Evolutionary conservation across 2,888 invertebrate genomes (phyloP), one percentile per base, ranked within the genome.

Genomic region (Heliconius aoede): DNA sequence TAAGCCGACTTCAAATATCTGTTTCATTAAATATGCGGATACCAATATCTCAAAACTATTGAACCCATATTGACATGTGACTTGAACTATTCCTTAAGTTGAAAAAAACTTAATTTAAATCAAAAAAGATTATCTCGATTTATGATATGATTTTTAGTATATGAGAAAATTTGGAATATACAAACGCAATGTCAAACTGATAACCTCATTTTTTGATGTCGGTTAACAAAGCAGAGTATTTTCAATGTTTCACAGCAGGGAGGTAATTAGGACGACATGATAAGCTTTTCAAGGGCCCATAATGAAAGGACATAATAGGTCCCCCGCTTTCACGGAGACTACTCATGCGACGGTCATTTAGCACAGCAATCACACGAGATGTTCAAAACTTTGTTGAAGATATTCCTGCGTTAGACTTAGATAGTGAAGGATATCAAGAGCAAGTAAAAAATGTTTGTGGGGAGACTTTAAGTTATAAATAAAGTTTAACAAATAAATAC

Each of bases 181-280:
- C n/a, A n/a, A n/a, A n/a, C n/a, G n/a, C 21, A 21, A 55, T n/a
- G 4, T 55, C 11, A n/a, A 55, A 55, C 55, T 55, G 55, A 55
- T 55, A 55, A 55, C 55, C 11, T 55, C 55, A 9, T 55, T n/a
- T 55, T n/a, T 11, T 1, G 55, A 55, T n/a, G 4, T 55, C n/a
- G 55, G 26, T 60, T 60, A 24, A 60, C 26, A 60, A 26, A 4
- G 18, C 40, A 40, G 40, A 21, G 30, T 30, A 55, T 69, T 55
- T 32, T 69, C 69, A 69, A 69, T 72, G 72, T 72, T 72, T 60
- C 60, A 72, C 60, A 72, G 40, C 72, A 58, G 40, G 55, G 30
- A 21, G 64, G 76, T 76, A 76, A 76, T 76, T 76, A 76, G 76
- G 76, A 65, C 71, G 64, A 76, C 76, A 65, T 26, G 71, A 76